Base-by-base conservation (phyloP, 2,797 vertebrate species). In the Pseudopleuronectes americanus region DNA sequence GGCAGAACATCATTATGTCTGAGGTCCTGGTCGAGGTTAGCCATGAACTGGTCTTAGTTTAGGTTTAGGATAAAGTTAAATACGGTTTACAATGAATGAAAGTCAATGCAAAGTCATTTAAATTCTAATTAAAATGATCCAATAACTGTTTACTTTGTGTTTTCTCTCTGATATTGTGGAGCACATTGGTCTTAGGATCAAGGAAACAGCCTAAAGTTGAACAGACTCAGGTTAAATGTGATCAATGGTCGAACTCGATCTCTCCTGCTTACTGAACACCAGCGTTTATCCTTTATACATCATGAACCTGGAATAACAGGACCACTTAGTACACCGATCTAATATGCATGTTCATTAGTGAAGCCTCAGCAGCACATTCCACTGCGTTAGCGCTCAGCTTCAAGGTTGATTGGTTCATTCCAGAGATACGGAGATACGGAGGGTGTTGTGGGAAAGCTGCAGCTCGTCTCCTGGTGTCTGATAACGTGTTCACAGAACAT, bases 341-440 rank as follows among this genome's bases (percentile, higher is more conserved):
- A 53, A 41, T 31, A 9, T 53, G 28, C 33, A 31, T 26, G 45
- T 74, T 65, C 61, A 74, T 79, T 57, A 70, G 54, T 70, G 55
- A 68, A 41, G 26, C 76, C 22, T 71, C 56, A 59, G 58, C n/a
- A 47, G 7, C 47, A 51, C 67, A n/a, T 52, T 41, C 57, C 45
- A 47, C 2, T 24, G 66, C 9, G 36, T 71, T n/a, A 10, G 66
- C 3, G 33, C 60, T 47, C 28, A 16, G 66, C 57, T 47, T 71
- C 67, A 58, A 55, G 73, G 66, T 64, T 74, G 66, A 80, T 67
- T 62, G 9, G 53, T 21, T 71, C 53, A 45, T 24, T 10, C 36
- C 58, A 38, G 36, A 57, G 73, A 52, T 58, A 43, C 21, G 23
- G 36, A 57, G 73, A 52, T 58, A 43, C 21, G 23, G 36, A 38